phyloP scores from a whole-genome alignment of 2,888 invertebrate genomes.

The Lepidochitona cinerea region DNA sequence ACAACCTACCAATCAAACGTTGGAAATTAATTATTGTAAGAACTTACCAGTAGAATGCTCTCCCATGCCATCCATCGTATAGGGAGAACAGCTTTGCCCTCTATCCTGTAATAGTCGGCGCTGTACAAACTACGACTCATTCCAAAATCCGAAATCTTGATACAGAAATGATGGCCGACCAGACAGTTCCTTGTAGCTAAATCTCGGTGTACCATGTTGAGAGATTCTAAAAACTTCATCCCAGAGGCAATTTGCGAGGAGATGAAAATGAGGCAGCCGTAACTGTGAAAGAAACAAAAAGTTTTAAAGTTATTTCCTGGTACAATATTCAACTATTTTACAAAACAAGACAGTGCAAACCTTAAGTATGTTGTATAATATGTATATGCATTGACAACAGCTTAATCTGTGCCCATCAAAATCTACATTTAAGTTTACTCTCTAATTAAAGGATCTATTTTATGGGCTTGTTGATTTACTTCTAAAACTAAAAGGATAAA shows the following conservation, averaged over 20 bases:
- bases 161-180: slow-evolving; percentile 84
- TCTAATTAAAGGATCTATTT: too few relatives aligned
- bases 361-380: too few relatives aligned
- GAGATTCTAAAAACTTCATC: slow-evolving; percentile 89
- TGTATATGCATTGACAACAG: too few relatives aligned
- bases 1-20: too few relatives aligned
- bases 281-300: slow-evolving; percentile 76
- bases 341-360: too few relatives aligned
- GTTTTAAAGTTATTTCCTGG: too few relatives aligned
- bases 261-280: slow-evolving; percentile 85
- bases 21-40: neutral
- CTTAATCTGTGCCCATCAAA: too few relatives aligned
- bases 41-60: slow-evolving; percentile 76
- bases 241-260: slow-evolving; percentile 90
- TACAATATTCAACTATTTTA: too few relatives aligned
- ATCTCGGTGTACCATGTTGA: slow-evolving; percentile 92
- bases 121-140: slow-evolving; percentile 69
- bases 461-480: too few relatives aligned
- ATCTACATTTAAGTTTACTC: too few relatives aligned
- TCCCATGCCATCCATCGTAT: slow-evolving; percentile 95
- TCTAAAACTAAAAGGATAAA: too few relatives aligned
- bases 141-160: slow-evolving; percentile 71
- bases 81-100: slow-evolving; percentile 84
- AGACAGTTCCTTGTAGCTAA: slow-evolving; percentile 89
- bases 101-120: slow-evolving; percentile 86